phyloP scores from a whole-genome alignment of 2,113 vertebrate species.

The Tylochromis polylepis region DNA sequence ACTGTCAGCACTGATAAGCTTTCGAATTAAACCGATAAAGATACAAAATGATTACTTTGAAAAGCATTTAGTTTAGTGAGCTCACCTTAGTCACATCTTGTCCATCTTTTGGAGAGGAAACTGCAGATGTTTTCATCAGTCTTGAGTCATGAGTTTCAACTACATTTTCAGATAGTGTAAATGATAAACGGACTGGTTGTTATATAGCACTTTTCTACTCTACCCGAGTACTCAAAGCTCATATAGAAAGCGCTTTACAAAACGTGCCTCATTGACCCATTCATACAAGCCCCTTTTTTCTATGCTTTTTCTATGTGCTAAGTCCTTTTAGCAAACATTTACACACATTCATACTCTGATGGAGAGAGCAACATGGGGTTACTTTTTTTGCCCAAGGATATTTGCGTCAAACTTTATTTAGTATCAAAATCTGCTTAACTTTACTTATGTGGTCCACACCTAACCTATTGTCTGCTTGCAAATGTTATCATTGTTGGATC shows the following conservation, averaged over 20 bases:
- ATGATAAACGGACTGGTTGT: not conserved
- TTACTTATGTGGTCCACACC: not conserved
- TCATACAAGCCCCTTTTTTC: not conserved
- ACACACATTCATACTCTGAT: not conserved
- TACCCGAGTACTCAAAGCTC: not conserved
- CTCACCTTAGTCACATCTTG: not conserved
- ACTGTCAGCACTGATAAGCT: not conserved
- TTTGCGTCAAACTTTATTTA: too few species aligned
- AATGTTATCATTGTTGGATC: not conserved
- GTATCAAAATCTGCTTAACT: not conserved
- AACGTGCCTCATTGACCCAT: not conserved
- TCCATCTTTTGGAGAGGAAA: not conserved
- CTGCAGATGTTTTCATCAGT: rapidly evolving
- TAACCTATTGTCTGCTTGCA: not conserved
- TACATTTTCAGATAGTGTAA: not conserved
- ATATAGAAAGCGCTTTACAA: not conserved
- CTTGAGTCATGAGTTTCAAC: not conserved
- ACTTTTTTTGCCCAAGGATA: not conserved
- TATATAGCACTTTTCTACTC: not conserved
- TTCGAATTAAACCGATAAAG: not conserved
- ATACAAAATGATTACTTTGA: not conserved
- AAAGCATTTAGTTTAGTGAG: not conserved
- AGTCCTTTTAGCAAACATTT: not conserved
- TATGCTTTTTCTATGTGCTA: not conserved
- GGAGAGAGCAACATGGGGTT: not conserved